A percentile compares a stretch with the other conserved stretches of the same genome.
Conservation (phyloP, 2,888 invertebrate species). For the Drosophila koepferae region DNA sequence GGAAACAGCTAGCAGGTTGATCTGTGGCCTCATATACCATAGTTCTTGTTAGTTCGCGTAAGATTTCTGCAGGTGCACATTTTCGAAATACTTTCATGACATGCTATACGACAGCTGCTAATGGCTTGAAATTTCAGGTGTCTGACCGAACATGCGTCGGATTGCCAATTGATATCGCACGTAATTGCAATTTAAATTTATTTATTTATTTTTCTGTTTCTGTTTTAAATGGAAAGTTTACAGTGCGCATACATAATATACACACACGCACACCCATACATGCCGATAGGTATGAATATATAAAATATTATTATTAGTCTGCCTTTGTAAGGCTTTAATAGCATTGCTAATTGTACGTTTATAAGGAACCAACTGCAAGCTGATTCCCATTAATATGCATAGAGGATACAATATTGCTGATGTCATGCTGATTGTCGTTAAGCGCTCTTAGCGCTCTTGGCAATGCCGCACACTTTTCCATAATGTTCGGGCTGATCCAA, state of each 20-base stretch:
- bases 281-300: constrained; percentile 13
- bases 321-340: constrained; percentile 39
- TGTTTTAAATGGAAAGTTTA: constrained; percentile 62
- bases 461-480: constrained; percentile 88
- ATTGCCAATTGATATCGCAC: constrained; percentile 59
- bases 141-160: constrained; percentile 30
- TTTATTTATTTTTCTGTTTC: constrained; percentile 44
- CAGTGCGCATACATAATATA: constrained; percentile 36
- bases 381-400: constrained; percentile 44
- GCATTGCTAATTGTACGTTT: constrained; percentile 39
- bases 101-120: constrained; percentile 67
- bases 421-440: constrained; percentile 17
- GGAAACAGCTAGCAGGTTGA: constrained; percentile 60
- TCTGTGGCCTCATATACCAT: constrained; percentile 26
- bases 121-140: constrained; percentile 64
- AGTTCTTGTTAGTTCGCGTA: constrained; percentile 20
- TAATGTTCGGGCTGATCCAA: constrained; percentile 90
- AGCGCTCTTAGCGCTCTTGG: constrained; percentile 79
- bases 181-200: constrained; percentile 58
- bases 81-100: constrained; percentile 55
- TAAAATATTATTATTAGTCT: constrained; percentile 18
- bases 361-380: constrained; percentile 26
- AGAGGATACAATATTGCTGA: constrained; percentile 14
- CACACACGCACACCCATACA: constrained; percentile 1
- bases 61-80: constrained; percentile 66